Base-by-base conservation (phyloP, 2,113 vertebrate genomes). In the Zosterops pallidus region DNA sequence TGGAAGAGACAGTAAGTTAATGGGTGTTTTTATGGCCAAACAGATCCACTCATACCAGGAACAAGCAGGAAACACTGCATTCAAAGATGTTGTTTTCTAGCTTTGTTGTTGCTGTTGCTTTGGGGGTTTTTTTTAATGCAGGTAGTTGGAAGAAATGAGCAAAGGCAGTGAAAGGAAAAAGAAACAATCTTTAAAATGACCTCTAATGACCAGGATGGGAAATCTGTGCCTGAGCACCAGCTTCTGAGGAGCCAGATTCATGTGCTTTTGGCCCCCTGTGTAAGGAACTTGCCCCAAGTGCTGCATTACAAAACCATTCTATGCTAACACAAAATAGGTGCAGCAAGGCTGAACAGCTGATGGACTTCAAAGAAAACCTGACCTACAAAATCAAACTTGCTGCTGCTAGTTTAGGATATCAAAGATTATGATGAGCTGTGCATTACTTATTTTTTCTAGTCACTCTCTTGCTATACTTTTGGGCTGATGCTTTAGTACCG, bases 161-260 rank as follows among this genome's bases (percentile, higher is more conserved):
- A 10, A 69, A 86, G 14, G 23, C 9, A 53, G 96, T 98, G 49
- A 97, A 98, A 93, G 98, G 98, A 86, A 86, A 98, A 69, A 97
- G 95, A 93, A 86, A 64, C 85, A 93, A 85, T 67, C 86, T 97
- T 59, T 96, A 84, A 97, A 83, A 20, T 18, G 13, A 15, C 23
- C 7, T 42, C 41, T 18, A 14, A 31, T 14, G 70, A n/a, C 24
- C 55, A 67, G 59, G 80, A 28, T 11, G 8, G 39, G 50, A 88
- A 64, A 46, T 0, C 2, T 47, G 14, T 55, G 11, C 24, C 47
- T 35, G 14, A 71, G 71, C 71, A 70, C 31, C 79, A 71, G 37
- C 18, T 44, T 53, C 55, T 39, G 56, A 44, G 52, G 14, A 82
- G 69, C 14, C 67, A 79, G 31, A 16, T 39, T 26, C 9, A 9